Evolutionary conservation across 2,888 invertebrate genomes (phyloP).

Genomic region (Blastobasis lacticolella): DNA sequence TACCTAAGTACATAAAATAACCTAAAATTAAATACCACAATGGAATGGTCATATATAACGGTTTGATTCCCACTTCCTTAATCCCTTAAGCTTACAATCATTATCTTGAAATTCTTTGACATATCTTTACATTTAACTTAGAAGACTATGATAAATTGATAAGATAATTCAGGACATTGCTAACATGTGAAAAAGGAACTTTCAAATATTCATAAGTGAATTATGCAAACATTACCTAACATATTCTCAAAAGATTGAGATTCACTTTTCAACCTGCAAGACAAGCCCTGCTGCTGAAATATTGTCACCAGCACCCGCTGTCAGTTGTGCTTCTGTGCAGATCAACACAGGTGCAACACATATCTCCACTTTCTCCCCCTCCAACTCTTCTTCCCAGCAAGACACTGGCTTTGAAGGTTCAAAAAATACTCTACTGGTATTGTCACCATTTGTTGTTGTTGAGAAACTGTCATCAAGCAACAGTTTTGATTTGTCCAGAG

Average conservation of each 20-base stretch:
- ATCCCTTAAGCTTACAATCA: too few species aligned
- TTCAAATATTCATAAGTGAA: not conserved
- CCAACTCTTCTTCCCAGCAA: conserved; percentile 83
- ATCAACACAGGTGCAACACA: conserved; percentile 90
- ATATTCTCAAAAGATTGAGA: conserved; percentile 16
- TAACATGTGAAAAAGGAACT: too few species aligned
- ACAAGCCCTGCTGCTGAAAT: conserved; percentile 91
- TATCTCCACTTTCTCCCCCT: conserved; percentile 72
- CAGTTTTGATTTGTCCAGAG: conserved; percentile 64
- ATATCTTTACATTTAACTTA: too few species aligned
- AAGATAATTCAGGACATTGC: too few species aligned
- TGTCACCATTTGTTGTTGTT: conserved; percentile 74
- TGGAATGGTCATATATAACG: too few species aligned
- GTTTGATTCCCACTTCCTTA: too few species aligned
- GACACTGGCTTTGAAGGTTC: conserved; percentile 83
- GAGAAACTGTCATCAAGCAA: conserved; percentile 89
- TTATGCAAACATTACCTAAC: not conserved
- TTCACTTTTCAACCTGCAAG: conserved; percentile 74
- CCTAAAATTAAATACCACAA: not conserved
- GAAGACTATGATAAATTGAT: too few species aligned
- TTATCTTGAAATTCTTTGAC: too few species aligned
- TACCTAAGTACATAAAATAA: not conserved
- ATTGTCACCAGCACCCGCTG: conserved; percentile 91
- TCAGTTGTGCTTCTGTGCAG: conserved; percentile 85
- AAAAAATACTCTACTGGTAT: conserved; percentile 75